Base-by-base conservation (phyloP, 1,140 invertebrate species). In the Drosophila ercepeae region DNA sequence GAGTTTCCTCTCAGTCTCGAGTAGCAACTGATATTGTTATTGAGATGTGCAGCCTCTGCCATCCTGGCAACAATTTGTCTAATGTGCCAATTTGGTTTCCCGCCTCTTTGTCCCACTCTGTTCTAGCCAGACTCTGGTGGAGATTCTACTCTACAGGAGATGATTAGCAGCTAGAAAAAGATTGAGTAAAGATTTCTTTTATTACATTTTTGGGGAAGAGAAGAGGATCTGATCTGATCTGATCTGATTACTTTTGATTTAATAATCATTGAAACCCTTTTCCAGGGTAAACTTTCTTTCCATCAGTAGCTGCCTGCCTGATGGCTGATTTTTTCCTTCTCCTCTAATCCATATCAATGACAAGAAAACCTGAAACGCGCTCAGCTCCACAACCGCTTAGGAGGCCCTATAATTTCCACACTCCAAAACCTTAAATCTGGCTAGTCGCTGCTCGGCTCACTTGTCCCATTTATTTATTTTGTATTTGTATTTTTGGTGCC, bases 381-480 rank as follows among this genome's bases (percentile, higher is more conserved):
- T 21, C 27, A 55, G 65, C 39, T 68, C 11, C 18, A n/a, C 8
- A n/a, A 27, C 29, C 49, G 67, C 44, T 71, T 52, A 65, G 59
- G 51, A 75, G 71, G 71, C 71, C 77, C 78, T 86, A 88, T 86
- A 86, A 88, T 88, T 86, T 88, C 59, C 81, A 65, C 70, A 73
- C 71, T 60, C 75, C 46, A 25, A 9, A 39, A 13, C 6, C 48
- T 1, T 21, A 57, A 41, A 51, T 27, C 39, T 59, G 21, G 53
- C 59, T 77, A 34, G 46, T 54, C 36, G 32, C 55, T 54, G n/a
- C n/a, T n/a, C n/a, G 52, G 54, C 81, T 86, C 82, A 88, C 82
- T 84, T 86, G 81, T 86, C 82, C 81, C 81, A 86, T 86, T 86
- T 86, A 86, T 86, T 86, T 86, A 86, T 86, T 86, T 86, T 86